Base-by-base conservation (phyloP, 2,797 vertebrate genomes). In the Oreochromis mossambicus region DNA sequence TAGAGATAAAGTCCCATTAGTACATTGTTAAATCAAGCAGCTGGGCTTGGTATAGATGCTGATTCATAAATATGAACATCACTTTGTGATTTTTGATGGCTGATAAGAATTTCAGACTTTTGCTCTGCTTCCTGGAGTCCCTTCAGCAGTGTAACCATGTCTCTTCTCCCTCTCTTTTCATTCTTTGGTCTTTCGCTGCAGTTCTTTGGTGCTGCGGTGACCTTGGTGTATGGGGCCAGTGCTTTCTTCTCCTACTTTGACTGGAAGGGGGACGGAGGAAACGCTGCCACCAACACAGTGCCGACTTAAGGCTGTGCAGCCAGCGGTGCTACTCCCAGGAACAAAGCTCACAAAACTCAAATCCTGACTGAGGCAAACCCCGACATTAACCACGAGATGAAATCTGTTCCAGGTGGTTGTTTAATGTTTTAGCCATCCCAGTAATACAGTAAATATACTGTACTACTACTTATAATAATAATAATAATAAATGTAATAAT, bases 161-260 rank as follows among this genome's bases (percentile, higher is more conserved):
- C 3, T 66, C 14, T 34, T 34, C 5, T 66, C 15, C 11, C 48
- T 55, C 26, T 78, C 66, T 19, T n/a, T 29, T 70, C 32, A 10
- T 63, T 73, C 1, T 63, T 13, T 26, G 80, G 10, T 84, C 26
- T 10, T 2, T 46, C 14, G 46, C 21, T 54, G 1, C 94, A 99
- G 98, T 98, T 98, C 95, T 99, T 99, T 1, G 96, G 95, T 1
- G 96, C 97, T 7, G 78, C 96, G 15, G 95, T 96, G 13, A 98
- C 97, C 76, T 63, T 97, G 2, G 73, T 94, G 36, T 99, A 99
- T 0, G 96, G 92, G 0, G 93, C 79, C 15, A 98, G 97, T 52
- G 87, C 97, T n/a, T 97, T 96, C 95, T 96, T 98, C 94, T 97
- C 97, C 92, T 98, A 97, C 91, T 73, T 97, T 6, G 95, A 96